Conservation (phyloP, 2,113 vertebrate species). For the Hemicordylus capensis region DNA sequence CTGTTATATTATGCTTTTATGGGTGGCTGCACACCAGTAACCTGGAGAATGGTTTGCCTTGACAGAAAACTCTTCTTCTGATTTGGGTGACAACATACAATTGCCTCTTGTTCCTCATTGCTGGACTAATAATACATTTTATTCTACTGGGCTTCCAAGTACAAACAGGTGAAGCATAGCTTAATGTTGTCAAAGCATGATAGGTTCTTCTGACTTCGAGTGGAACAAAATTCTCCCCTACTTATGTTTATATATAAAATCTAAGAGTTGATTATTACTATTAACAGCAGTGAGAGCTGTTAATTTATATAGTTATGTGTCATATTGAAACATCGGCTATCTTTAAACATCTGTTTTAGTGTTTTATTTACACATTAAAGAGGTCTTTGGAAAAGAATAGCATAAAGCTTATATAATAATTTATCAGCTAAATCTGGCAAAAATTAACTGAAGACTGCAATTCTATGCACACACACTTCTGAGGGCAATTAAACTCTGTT, state of each 20-base stretch:
- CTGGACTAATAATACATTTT: slow-evolving; percentile 55
- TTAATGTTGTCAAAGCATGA: slow-evolving; percentile 51
- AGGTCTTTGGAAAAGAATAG: no score
- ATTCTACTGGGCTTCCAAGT: slow-evolving; percentile 47
- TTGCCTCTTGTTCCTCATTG: slow-evolving; percentile 39
- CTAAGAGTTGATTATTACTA: not conserved
- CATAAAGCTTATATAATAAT: no score
- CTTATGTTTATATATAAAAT: slow-evolving; percentile 33
- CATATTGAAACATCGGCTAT: no score
- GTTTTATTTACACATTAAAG: no score
- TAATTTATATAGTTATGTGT: no score
- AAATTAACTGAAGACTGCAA: not conserved
- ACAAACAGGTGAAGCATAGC: slow-evolving; percentile 44
- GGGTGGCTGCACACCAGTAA: not conserved
- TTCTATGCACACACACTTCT: not conserved
- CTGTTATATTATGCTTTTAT: slow-evolving; percentile 18
- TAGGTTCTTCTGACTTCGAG: slow-evolving; percentile 53
- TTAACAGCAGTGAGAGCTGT: not conserved
- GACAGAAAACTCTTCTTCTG: slow-evolving; percentile 32
- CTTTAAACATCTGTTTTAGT: no score
- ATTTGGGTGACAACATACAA: slow-evolving; percentile 39
- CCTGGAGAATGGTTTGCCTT: slow-evolving; percentile 33
- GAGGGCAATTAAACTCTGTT: not conserved
- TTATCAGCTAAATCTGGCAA: not conserved
- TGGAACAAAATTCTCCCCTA: slow-evolving; percentile 43